Conservation (phyloP, 2,888 invertebrate species). For the Acanthosepion pharaonis region DNA sequence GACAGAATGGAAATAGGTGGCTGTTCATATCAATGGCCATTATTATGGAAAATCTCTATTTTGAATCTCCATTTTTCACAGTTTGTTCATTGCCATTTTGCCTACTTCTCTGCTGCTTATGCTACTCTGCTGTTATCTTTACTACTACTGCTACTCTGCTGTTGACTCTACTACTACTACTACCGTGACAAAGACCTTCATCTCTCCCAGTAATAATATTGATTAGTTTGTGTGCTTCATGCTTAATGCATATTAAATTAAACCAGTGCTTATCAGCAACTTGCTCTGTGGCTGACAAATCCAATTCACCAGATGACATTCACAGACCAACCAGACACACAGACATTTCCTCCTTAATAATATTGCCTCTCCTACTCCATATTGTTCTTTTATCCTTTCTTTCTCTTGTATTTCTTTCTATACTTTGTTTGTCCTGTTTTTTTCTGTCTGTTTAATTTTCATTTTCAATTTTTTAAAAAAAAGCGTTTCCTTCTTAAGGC, state of each 20-base stretch:
- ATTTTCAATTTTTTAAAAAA: too few relatives aligned
- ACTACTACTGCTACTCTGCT: neutral
- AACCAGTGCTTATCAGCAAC: neutral
- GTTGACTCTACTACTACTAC: neutral
- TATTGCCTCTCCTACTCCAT: neutral
- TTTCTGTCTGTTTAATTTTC: too few relatives aligned
- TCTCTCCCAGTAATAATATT: slow-evolving; percentile 9
- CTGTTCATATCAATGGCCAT: too few relatives aligned
- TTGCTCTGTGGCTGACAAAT: slow-evolving; percentile 21
- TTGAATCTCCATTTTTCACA: too few relatives aligned
- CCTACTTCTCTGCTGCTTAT: neutral
- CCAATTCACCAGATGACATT: neutral
- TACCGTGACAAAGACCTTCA: neutral
- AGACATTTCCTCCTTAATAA: neutral
- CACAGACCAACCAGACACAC: neutral
- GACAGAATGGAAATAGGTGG: too few relatives aligned
- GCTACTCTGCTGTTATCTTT: neutral
- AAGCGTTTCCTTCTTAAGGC: too few relatives aligned
- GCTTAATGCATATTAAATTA: neutral
- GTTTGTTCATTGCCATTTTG: too few relatives aligned
- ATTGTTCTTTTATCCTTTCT: too few relatives aligned
- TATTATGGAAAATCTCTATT: neutral
- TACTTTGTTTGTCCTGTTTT: too few relatives aligned
- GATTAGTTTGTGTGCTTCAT: neutral
- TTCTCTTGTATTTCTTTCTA: too few relatives aligned